Evolutionary conservation across 2,797 vertebrate species (phyloP).

Genomic region (Chelidonichthys spinosus): DNA sequence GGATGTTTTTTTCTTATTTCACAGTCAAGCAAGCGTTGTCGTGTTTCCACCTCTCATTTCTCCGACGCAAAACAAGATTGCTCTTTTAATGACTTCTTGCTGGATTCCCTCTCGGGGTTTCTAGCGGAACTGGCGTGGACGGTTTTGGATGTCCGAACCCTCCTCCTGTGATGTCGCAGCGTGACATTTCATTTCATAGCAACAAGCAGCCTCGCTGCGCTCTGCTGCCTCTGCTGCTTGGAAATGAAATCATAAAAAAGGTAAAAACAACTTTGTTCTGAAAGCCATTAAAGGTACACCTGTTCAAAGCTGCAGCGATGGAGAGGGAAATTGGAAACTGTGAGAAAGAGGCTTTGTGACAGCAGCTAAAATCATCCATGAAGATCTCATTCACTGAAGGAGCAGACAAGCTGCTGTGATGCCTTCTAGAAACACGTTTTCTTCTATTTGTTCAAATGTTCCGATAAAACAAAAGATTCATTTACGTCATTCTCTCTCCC

Average conservation of each 20-base stretch:
- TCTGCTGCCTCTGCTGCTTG: slow-evolving; percentile 38
- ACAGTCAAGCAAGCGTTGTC: not conserved
- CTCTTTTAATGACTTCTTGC: slow-evolving; percentile 71
- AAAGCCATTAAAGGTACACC: slow-evolving; percentile 49
- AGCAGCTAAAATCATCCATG: slow-evolving; percentile 7
- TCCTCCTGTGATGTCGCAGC: slow-evolving; percentile 40
- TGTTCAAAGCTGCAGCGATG: not conserved
- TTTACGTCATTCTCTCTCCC: no score
- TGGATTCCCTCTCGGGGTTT: no score
- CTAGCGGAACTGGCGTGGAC: slow-evolving; percentile 21
- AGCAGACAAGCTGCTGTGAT: not conserved
- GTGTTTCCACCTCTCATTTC: slow-evolving; percentile 13
- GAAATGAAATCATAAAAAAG: slow-evolving; percentile 51
- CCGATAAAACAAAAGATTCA: no score
- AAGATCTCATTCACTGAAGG: not conserved
- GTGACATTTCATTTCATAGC: slow-evolving; percentile 74
- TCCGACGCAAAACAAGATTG: slow-evolving; percentile 51
- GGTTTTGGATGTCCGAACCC: slow-evolving; percentile 32
- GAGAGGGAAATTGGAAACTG: slow-evolving; percentile 43
- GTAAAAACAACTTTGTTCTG: slow-evolving; percentile 18
- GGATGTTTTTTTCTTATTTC: slow-evolving; percentile 3
- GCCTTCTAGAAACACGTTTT: no score
- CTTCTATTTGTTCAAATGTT: no score
- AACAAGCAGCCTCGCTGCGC: slow-evolving; percentile 55
- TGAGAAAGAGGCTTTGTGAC: slow-evolving; percentile 8